phyloP scores from a whole-genome alignment of 2,113 vertebrate species.

The Engraulis encrasicolus region DNA sequence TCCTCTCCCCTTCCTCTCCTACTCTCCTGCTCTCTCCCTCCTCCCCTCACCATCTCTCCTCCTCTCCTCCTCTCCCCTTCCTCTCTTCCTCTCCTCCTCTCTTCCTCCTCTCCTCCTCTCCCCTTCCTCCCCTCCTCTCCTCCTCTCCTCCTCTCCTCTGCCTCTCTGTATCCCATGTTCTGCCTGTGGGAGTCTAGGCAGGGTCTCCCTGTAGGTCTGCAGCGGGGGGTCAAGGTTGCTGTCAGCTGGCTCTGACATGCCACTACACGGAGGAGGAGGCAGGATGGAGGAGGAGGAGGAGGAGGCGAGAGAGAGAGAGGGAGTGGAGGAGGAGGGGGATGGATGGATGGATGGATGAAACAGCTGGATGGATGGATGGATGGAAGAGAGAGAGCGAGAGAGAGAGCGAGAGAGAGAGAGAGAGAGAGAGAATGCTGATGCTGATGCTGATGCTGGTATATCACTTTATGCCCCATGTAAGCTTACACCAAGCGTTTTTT shows the following conservation, averaged over 20 bases:
- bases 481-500: no score
- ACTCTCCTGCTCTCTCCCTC: no score
- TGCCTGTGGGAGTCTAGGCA: background rate
- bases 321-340: background rate
- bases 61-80: no score
- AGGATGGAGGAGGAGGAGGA: background rate
- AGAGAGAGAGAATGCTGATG: no score
- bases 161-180: background rate
- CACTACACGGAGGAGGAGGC: background rate
- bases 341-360: background rate
- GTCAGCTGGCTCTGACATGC: background rate
- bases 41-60: no score
- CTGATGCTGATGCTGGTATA: no score
- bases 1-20: no score
- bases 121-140: no score
- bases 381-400: no score
- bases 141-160: conserved; percentile 1
- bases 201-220: background rate
- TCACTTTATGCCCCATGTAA: no score
- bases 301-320: background rate
- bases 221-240: background rate
- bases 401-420: background rate
- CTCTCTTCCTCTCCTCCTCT: no score
- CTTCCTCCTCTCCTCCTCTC: background rate
- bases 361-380: background rate